Percentiles rank a stretch among this genome's conserved stretches.
phyloP scores from a whole-genome alignment of 2,797 vertebrate genomes.

The Todus mexicanus region DNA sequence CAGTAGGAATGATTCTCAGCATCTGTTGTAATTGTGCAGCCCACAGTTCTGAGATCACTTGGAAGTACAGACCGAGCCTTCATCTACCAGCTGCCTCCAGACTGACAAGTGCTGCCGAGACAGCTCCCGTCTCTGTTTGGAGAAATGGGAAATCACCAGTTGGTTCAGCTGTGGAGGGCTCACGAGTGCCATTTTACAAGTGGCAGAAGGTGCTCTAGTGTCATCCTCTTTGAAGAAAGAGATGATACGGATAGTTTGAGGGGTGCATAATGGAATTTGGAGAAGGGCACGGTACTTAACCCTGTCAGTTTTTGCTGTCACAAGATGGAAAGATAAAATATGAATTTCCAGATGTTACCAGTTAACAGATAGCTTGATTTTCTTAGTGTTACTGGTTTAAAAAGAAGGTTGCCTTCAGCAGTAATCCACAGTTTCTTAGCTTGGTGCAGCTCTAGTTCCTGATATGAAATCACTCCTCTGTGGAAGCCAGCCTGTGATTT shows the following conservation, averaged over 20 bases:
- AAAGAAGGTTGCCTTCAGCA: not conserved
- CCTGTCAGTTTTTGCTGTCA: not conserved
- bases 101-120: not conserved
- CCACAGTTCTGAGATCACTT: not conserved
- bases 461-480: not conserved
- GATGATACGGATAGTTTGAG: accelerated
- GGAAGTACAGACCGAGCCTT: not conserved
- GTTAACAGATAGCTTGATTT: not conserved
- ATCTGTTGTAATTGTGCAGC: not conserved
- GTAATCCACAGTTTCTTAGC: not conserved
- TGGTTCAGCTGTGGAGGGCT: not conserved
- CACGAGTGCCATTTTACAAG: not conserved
- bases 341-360: not conserved
- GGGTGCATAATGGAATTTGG: not conserved
- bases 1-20: not conserved
- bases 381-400: not conserved
- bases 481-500: not conserved
- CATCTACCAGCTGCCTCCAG: constrained; percentile 13
- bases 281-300: not conserved
- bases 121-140: not conserved
- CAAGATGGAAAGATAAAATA: not conserved
- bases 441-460: not conserved
- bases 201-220: not conserved
- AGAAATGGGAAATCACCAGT: not conserved
- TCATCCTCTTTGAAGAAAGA: not conserved